Evolutionary conservation across 2,888 invertebrate species (phyloP), one percentile per base, ranked within the genome.

Genomic region (Drosophila incognita): DNA sequence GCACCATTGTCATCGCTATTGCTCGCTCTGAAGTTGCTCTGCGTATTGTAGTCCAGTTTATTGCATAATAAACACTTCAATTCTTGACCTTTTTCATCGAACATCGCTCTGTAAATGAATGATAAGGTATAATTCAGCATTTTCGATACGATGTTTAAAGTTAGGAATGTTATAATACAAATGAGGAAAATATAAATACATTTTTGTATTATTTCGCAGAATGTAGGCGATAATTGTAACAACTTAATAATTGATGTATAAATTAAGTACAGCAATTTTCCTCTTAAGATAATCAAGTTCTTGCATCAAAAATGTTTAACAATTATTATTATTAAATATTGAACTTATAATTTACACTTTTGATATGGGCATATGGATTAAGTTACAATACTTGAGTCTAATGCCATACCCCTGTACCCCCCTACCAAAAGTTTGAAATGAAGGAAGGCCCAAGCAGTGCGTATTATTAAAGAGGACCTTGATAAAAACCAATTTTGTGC

Each of bases 61-160:
- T 62, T 73, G 38, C 84, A 85, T 31, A 83, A 40, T 24, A 82
- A 69, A 60, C 83, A 84, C 35, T 76, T 83, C 7, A 78, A 24
- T 1, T 68, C 56, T 60, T 87, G 83, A 5, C 73, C 79, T 29
- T 72, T 83, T 0, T 70, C 54, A n/a, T 69, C 42, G 10, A 80
- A 84, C 10, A 79, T 63, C 31, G 79, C 69, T 64, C 87, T 87
- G 63, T 0, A 60, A 76, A 48, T 46, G 21, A 38, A 18, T 18
- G n/a, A n/a, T 40, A 11, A 4, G n/a, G 13, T 49, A 13, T 4
- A 36, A 48, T 4, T 24, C 1, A 40, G 15, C 27, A 51, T n/a
- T n/a, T 27, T 49, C 2, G 5, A 13, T 13, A 6, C 21, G 24
- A 46, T 24, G 21, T 27, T 4, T 18, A 1, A 11, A 36, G 27